Conservation (phyloP, 2,888 invertebrate species). For the Laothoe populi region DNA sequence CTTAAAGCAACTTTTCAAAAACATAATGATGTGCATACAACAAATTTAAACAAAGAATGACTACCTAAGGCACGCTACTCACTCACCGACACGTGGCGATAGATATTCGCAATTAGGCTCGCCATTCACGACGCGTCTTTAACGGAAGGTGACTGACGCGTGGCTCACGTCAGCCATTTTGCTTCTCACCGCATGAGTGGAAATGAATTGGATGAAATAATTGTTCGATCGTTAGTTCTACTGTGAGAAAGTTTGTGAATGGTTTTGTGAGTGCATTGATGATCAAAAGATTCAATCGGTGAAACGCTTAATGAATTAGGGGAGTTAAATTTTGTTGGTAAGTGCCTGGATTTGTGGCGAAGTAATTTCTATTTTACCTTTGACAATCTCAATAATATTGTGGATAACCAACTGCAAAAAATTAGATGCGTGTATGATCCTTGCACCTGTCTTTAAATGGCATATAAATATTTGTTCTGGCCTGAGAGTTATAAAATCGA, state of each 20-base stretch:
- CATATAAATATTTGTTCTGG: no score
- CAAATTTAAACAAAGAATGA: constrained; percentile 27
- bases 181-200: constrained; percentile 57
- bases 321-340: background rate
- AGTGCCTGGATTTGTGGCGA: background rate
- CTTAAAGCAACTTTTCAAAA: constrained; percentile 22
- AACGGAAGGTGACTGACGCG: constrained; percentile 40
- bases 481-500: no score
- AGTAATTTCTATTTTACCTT: background rate
- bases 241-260: constrained; percentile 43
- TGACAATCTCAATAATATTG: no score
- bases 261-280: constrained; percentile 24
- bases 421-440: no score
- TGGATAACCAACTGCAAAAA: no score
- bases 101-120: constrained; percentile 73
- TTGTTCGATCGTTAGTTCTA: constrained; percentile 56
- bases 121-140: constrained; percentile 62
- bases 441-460: no score
- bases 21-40: background rate
- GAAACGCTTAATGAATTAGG: constrained; percentile 11
- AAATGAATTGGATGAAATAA: constrained; percentile 71
- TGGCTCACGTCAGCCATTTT: constrained; percentile 44
- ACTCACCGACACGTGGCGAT: constrained; percentile 64
- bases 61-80: constrained; percentile 48
- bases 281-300: constrained; percentile 33